Evolutionary conservation across 2,888 invertebrate species (phyloP).

Genomic region (Griposia aprilina): DNA sequence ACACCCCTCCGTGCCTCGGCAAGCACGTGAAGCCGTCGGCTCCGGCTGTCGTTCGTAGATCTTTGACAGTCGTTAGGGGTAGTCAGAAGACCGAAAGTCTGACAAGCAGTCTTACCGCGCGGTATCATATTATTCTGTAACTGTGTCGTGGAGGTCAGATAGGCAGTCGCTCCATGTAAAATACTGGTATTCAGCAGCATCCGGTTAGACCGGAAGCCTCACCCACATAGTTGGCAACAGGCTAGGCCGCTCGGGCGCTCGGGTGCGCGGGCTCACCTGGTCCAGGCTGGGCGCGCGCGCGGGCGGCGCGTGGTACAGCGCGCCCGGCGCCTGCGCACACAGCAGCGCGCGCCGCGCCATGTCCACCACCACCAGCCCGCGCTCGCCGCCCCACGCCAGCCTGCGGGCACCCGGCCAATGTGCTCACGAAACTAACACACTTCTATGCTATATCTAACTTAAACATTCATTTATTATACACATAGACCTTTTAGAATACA

Average conservation of each 20-base stretch:
- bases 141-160: neutral
- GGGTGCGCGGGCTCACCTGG: constrained; percentile 92
- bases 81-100: neutral
- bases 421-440: too few relatives aligned
- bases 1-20: too few relatives aligned
- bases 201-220: neutral
- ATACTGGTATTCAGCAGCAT: neutral
- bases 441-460: neutral
- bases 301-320: constrained; percentile 96
- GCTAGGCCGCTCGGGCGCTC: too few relatives aligned
- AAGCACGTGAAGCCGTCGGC: neutral
- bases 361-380: constrained; percentile 98
- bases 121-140: neutral
- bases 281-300: constrained; percentile 92
- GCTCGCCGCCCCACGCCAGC: constrained; percentile 99
- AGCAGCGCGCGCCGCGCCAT: constrained; percentile 97
- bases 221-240: neutral
- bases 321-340: constrained; percentile 96
- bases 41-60: neutral
- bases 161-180: neutral
- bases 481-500: neutral
- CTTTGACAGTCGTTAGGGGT: neutral
- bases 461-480: neutral
- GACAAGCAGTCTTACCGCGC: neutral
- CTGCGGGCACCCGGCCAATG: too few relatives aligned